These are phyloP conservation scores for Aulostomus chinensis DNA, from an alignment of 2,797 vertebrate species.

Conservation along the genomic window DNA sequence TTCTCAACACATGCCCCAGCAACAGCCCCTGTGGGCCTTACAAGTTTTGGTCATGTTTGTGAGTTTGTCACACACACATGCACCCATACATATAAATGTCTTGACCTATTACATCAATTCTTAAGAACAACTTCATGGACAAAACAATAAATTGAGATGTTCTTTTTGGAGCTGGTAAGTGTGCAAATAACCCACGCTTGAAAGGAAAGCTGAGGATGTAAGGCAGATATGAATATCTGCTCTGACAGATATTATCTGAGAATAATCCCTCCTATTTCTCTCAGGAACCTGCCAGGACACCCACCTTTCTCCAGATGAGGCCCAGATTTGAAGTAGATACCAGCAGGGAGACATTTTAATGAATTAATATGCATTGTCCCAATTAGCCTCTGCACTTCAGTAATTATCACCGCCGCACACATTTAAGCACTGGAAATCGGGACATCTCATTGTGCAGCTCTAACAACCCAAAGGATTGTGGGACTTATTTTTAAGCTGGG, in stretches of 20 bases:
- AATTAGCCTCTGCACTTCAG: slow-evolving; percentile 80
- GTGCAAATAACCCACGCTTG: too few species aligned
- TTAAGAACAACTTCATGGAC: not conserved
- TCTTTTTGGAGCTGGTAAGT: too few species aligned
- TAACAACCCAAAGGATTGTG: slow-evolving; percentile 69
- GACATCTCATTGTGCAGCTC: slow-evolving; percentile 68
- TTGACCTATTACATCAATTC: too few species aligned
- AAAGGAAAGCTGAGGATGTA: too few species aligned
- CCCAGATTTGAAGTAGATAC: slow-evolving; percentile 74
- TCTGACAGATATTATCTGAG: slow-evolving; percentile 46
- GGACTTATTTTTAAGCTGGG: slow-evolving; percentile 77
- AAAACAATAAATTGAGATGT: too few species aligned
- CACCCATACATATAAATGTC: too few species aligned
- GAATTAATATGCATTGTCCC: slow-evolving; percentile 81
- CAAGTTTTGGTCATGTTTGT: slow-evolving; percentile 11
- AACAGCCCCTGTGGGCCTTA: slow-evolving; percentile 9
- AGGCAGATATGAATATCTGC: slow-evolving; percentile 31
- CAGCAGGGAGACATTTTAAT: slow-evolving; percentile 81
- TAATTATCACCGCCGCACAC: slow-evolving; percentile 71
- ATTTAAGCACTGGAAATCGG: slow-evolving; percentile 61
- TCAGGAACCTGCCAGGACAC: slow-evolving; percentile 58
- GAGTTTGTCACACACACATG: not conserved
- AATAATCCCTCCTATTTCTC: slow-evolving; percentile 52
- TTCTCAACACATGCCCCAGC: slow-evolving; percentile 10
- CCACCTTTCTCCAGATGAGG: slow-evolving; percentile 59